Conservation (phyloP, 1,140 invertebrate genomes). For the Macrotrachela quadricornifera region DNA sequence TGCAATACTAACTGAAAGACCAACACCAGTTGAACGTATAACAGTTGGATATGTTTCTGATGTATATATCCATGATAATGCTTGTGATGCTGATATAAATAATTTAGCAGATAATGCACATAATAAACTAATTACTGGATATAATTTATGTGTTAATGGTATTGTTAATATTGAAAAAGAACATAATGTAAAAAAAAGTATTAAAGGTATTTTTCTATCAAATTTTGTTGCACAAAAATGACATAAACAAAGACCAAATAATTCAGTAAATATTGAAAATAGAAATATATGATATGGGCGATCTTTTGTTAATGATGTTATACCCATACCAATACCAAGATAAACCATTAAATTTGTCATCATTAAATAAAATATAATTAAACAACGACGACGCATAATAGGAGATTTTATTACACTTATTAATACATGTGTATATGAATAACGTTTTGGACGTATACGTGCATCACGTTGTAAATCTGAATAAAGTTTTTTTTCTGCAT, state of each 20-base stretch:
- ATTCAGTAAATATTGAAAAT: not conserved
- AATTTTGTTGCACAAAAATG: constrained; percentile 1
- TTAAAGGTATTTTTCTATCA: not conserved
- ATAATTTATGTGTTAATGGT: not conserved
- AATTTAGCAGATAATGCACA: constrained; percentile 1
- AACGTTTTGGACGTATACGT: too few species aligned
- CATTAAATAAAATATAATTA: constrained; percentile 1
- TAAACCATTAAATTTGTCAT: constrained; percentile 4
- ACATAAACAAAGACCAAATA: not conserved
- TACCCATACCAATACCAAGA: constrained; percentile 6
- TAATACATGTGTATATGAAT: not conserved
- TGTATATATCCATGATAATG: not conserved
- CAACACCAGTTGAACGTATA: constrained; percentile 1
- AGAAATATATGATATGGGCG: not conserved
- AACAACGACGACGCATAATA: not conserved
- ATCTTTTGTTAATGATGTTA: not conserved
- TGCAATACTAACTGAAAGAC: not conserved
- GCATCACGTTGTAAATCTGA: too few species aligned
- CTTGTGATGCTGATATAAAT: constrained; percentile 2
- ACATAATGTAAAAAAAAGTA: not conserved
- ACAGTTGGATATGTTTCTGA: constrained; percentile 3
- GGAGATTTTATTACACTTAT: not conserved
- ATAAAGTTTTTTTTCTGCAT: too few species aligned
- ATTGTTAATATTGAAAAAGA: constrained; percentile 1
- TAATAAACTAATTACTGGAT: not conserved